Conservation (phyloP, 1,140 invertebrate species). For the Pararge aegeria region DNA sequence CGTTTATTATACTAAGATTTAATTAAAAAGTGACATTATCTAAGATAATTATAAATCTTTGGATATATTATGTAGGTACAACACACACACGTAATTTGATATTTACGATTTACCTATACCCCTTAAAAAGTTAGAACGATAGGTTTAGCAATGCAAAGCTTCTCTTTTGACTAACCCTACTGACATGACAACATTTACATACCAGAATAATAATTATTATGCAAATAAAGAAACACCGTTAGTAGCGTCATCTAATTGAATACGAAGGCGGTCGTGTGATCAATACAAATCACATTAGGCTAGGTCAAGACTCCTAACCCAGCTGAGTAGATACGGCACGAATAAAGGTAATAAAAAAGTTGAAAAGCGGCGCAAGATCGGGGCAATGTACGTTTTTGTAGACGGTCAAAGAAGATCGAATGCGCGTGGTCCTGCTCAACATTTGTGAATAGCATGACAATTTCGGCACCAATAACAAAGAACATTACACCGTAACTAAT, state of each 20-base stretch:
- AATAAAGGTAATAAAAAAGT: conserved; percentile 55
- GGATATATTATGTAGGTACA: too few relatives aligned
- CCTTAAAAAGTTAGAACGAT: too few relatives aligned
- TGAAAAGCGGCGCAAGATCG: conserved; percentile 37
- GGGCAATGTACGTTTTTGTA: conserved; percentile 75
- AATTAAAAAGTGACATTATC: too few relatives aligned
- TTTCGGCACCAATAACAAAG: conserved; percentile 29
- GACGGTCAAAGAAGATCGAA: conserved; percentile 62
- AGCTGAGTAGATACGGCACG: conserved; percentile 59
- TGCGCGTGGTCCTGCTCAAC: conserved; percentile 45
- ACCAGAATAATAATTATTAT: background rate
- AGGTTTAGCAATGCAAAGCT: too few relatives aligned
- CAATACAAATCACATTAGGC: conserved; percentile 69
- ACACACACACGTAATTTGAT: too few relatives aligned
- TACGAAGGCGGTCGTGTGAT: conserved; percentile 21
- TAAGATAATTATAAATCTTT: too few relatives aligned
- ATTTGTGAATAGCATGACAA: conserved; percentile 55
- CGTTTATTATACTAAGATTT: too few relatives aligned
- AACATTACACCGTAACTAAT: conserved; percentile 31
- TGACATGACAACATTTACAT: too few relatives aligned
- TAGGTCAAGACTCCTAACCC: conserved; percentile 73
- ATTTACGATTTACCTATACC: too few relatives aligned
- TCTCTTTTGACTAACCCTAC: too few relatives aligned
- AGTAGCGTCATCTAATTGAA: conserved; percentile 30
- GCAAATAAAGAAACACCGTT: conserved; percentile 13